Evolutionary conservation across 1,140 invertebrate species (phyloP), one percentile per base, ranked within the genome.

Genomic region (Hermetia illucens): DNA sequence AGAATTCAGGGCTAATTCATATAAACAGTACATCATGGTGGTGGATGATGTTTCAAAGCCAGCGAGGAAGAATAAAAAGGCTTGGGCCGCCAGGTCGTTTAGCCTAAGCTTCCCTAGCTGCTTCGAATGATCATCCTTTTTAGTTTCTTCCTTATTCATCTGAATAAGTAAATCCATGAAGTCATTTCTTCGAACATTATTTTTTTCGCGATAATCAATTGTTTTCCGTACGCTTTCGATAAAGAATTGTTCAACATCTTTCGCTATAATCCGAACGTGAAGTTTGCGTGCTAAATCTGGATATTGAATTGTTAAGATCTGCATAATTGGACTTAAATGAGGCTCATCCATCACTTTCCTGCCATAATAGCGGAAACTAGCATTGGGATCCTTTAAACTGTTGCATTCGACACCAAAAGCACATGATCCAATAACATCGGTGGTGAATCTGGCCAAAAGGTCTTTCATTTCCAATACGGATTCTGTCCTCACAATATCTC

Each of bases 1-100:
- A 1, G 53, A 58, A 48, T 75, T 58, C 17, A 61, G 37, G 1
- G 72, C 70, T 18, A 76, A 45, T 40, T 63, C 56, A 35, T 72
- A 71, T 1, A 65, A 50, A 2, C 61, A 47, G 39, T 65, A 68
- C 10, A 64, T 48, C 6, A 63, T 41, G 0, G 59, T 58, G n/a
- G 56, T 55, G 59, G 44, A 68, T 3, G 40, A 72, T 3, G 72
- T 72, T 34, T 75, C 72, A 46, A 69, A 73, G 0, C 68, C 71
- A 37, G 36, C 38, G 17, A 44, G 38, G 16, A 44, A 42, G 35
- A 70, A 67, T 8, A 66, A 36, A 24, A 64, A 62, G 5, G 55
- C 45, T 48, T 68, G 58, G 8, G 59, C 58, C 4, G 48, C 51
- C 17, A 22, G 12, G n/a, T n/a, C n/a, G n/a, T n/a, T 34, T 50